Conservation (phyloP, 2,888 invertebrate genomes). For the Diarsia rubi region DNA sequence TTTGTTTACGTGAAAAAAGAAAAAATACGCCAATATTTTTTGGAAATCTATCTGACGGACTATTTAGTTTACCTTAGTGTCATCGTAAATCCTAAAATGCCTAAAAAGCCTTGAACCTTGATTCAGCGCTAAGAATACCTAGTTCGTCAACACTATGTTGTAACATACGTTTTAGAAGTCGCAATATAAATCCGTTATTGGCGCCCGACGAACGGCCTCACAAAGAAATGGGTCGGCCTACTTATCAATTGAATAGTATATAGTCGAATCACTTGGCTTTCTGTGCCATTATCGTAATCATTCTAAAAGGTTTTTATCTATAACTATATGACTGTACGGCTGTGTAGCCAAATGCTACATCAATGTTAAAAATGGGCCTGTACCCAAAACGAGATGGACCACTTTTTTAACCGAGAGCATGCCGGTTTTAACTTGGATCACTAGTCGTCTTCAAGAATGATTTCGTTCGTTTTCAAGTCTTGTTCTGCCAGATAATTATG, state of each 20-base stretch:
- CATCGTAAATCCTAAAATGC: too few species aligned
- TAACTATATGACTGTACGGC: background rate
- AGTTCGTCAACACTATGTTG: background rate
- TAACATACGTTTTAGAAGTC: background rate
- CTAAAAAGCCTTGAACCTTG: background rate
- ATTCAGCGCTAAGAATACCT: background rate
- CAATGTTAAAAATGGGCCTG: background rate
- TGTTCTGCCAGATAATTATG: too few species aligned
- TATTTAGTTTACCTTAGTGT: too few species aligned
- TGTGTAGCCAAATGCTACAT: too few species aligned
- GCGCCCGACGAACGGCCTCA: background rate
- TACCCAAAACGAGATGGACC: background rate
- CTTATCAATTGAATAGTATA: too few species aligned
- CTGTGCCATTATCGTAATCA: constrained; percentile 23
- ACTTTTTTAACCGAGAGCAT: background rate
- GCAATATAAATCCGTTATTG: constrained; percentile 2
- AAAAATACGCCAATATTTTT: too few species aligned
- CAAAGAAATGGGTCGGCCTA: constrained; percentile 11
- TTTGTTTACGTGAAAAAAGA: too few species aligned
- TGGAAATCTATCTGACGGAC: too few species aligned
- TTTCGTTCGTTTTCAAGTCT: too few species aligned
- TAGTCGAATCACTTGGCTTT: constrained; percentile 26
- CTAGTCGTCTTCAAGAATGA: too few species aligned
- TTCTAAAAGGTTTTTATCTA: constrained; percentile 34
- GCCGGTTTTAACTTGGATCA: background rate